Evolutionary conservation across 2,888 invertebrate genomes (phyloP), one percentile per base, ranked within the genome.

Genomic region (Pecten maximus): DNA sequence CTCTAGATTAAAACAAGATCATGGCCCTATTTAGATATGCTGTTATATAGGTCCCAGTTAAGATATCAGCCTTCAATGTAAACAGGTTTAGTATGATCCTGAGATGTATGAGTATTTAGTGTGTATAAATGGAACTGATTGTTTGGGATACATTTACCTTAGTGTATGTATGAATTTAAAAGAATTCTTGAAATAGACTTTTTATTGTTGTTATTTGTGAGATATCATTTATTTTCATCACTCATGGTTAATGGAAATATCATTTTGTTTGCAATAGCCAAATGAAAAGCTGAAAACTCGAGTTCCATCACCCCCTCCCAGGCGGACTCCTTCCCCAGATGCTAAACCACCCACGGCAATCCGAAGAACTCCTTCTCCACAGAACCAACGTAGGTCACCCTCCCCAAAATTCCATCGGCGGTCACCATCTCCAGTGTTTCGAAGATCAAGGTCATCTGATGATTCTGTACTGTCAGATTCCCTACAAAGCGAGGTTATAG

Each of bases 381-480:
- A 90, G 35, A 74, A 74, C 35, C 74, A 74, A 35, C 90, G 90
- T 12, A 91, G 93, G 15, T 91, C 93, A 39, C 92, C 92, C 19
- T 94, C 94, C n/a, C 95, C 95, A n/a, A 91, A 92, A 40, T 89
- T 92, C 86, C 91, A 93, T 6, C 91, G 93, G 40, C 89, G 93
- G n/a, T 94, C 95, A 40, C 94, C 94, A 2, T 95, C 95, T n/a
- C 93, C 94, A 0, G 92, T 93, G 44, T 88, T 91, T 23, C 92
- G 92, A 28, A 91, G 93, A 89, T 93, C 92, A 90, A 48, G 88
- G 89, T 92, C 90, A 35, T 94, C 94, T 15, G 94, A 94, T 89
- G 95, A 95, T 90, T 95, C 95, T 19, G 95, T 94, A 88, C 92
- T 94, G n/a, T 92, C 93, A 19, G 94, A 95, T 15, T 94, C 95